Evolutionary conservation across 2,888 invertebrate species (phyloP).

Genomic region (Mythimna impura): DNA sequence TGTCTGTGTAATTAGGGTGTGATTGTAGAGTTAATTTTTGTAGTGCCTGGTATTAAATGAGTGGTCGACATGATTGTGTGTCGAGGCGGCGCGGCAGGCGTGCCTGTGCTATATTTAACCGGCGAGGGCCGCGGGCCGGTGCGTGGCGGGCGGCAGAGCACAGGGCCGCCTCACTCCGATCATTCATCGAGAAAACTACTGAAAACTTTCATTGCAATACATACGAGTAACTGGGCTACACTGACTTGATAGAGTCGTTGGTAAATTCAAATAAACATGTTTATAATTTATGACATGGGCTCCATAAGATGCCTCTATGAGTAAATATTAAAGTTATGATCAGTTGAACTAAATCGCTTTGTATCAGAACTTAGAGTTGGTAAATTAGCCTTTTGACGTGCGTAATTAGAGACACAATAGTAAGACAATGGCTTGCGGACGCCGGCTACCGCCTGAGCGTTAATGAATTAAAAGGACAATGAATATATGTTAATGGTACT

Average conservation of each 20-base stretch:
- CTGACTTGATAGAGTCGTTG: conserved; percentile 35
- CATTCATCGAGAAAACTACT: conserved; percentile 79
- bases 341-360: conserved; percentile 19
- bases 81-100: conserved; percentile 82
- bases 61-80: conserved; percentile 85
- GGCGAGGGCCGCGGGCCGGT: conserved; percentile 82
- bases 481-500: conserved; percentile 4
- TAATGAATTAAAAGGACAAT: conserved; percentile 21
- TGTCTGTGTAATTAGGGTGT: conserved; percentile 32
- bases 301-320: conserved; percentile 29
- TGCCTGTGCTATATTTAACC: conserved; percentile 88
- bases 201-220: conserved; percentile 63
- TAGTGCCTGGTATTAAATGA: conserved; percentile 73
- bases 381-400: too few relatives aligned
- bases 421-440: too few relatives aligned
- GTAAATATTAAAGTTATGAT: conserved; percentile 27
- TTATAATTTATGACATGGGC: conserved; percentile 39
- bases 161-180: conserved; percentile 78
- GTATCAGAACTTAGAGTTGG: conserved; percentile 6
- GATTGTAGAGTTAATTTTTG: conserved; percentile 61
- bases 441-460: too few relatives aligned
- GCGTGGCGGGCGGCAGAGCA: conserved; percentile 70
- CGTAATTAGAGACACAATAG: too few relatives aligned
- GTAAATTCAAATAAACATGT: conserved; percentile 28
- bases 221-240: conserved; percentile 36